Evolutionary conservation across 92 coral and sea anemone genomes (phyloP).

Genomic region (Nematostella vectensis): DNA sequence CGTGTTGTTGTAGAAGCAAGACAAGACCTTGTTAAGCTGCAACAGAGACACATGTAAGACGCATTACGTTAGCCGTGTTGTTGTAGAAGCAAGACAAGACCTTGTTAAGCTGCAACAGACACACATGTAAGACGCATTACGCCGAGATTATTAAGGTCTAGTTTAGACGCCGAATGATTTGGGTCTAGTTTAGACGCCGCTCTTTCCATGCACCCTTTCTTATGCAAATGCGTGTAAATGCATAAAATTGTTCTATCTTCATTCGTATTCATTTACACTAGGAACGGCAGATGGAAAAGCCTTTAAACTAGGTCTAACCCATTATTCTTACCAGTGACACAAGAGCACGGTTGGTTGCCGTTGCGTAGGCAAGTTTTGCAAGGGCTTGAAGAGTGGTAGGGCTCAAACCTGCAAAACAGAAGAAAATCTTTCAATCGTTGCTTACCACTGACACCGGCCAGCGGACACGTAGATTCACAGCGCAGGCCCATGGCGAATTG

Average conservation of each 20-base stretch:
- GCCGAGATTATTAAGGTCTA: too few species aligned
- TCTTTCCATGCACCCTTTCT: too few species aligned
- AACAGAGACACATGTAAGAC: neutral
- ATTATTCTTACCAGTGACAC: conserved; percentile 67
- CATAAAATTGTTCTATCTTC: too few species aligned
- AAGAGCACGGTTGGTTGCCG: conserved; percentile 64
- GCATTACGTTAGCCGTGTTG: conserved; percentile 84
- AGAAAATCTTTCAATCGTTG: neutral
- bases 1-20: conserved; percentile 81
- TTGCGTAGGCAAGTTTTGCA: conserved; percentile 68
- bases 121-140: conserved; percentile 23
- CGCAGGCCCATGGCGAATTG: too few species aligned
- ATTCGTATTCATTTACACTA: too few species aligned
- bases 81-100: conserved; percentile 81
- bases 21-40: conserved; percentile 78
- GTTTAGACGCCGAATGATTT: too few species aligned
- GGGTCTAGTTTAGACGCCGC: too few species aligned
- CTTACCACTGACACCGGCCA: too few species aligned
- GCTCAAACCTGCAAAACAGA: conserved; percentile 64
- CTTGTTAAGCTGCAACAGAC: conserved; percentile 57
- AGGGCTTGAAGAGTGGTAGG: conserved; percentile 95
- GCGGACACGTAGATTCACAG: too few species aligned
- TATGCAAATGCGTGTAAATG: too few species aligned
- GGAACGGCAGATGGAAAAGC: too few species aligned
- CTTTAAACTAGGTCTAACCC: too few species aligned